Percentiles rank a stretch among this genome's conserved stretches.
phyloP scores from a whole-genome alignment of 1,140 invertebrate genomes.

The silkworm (Bombyx mori) region DNA sequence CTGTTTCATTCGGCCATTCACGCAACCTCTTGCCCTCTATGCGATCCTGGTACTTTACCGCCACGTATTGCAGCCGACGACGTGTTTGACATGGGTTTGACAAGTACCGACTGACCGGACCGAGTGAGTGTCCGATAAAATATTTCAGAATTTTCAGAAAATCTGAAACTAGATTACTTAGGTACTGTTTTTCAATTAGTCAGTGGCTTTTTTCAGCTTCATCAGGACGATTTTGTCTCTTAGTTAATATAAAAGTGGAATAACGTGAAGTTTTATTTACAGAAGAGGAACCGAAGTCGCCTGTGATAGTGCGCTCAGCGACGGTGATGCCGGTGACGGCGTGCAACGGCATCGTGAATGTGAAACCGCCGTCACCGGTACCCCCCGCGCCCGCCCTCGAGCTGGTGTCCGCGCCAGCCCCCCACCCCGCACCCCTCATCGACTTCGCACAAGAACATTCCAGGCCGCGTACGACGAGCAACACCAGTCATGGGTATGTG shows the following conservation, averaged over 20 bases:
- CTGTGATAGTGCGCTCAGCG: slow-evolving; percentile 50
- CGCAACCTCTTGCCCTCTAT: slow-evolving; percentile 28
- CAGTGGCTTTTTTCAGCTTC: too few relatives aligned
- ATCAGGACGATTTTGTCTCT: neutral
- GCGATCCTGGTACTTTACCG: slow-evolving; percentile 66
- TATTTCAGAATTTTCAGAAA: too few relatives aligned
- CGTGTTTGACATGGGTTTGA: slow-evolving; percentile 58
- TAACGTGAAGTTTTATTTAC: slow-evolving; percentile 37
- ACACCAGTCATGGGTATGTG: slow-evolving; percentile 50
- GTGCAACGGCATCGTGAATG: slow-evolving; percentile 48
- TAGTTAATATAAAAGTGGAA: neutral
- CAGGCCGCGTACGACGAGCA: slow-evolving; percentile 56
- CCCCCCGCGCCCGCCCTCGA: slow-evolving; percentile 22
- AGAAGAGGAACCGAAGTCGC: slow-evolving; percentile 63
- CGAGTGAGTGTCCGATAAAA: neutral
- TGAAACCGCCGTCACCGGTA: slow-evolving; percentile 36
- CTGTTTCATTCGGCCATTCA: slow-evolving; percentile 19
- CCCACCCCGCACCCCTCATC: slow-evolving; percentile 36
- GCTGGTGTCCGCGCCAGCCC: slow-evolving; percentile 17
- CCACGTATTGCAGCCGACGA: slow-evolving; percentile 59
- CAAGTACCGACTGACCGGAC: slow-evolving; percentile 30
- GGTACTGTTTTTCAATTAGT: too few relatives aligned
- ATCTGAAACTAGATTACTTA: too few relatives aligned
- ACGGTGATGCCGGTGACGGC: slow-evolving; percentile 41
- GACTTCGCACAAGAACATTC: slow-evolving; percentile 68